Base-by-base conservation (phyloP, 2,113 vertebrate species). In the Notechis scutatus region DNA sequence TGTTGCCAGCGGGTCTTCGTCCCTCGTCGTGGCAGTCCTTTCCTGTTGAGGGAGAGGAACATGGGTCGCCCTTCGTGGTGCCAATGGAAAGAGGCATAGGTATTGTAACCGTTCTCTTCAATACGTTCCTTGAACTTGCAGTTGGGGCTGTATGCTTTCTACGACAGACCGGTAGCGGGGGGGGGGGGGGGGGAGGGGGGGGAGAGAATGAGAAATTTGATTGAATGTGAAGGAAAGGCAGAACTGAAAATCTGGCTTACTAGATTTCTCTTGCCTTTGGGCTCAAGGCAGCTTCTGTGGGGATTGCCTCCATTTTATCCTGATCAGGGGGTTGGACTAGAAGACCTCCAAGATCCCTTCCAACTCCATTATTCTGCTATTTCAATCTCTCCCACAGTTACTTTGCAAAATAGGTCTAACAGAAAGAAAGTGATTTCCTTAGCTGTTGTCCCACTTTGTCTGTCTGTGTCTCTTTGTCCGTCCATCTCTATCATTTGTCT, bases 101-200 rank as follows among this genome's bases (percentile, higher is more conserved):
- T 99, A 97, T 99, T 99, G 97, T 99, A 99, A 96, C 99, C 98
- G 0, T 99, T 99, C 96, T 99, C 99, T 94, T 99, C 98, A 0
- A 99, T 99, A 91, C 98, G 98, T 91, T 99, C 99, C 94, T 90
- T 98, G 95, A 99, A 99, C 95, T 98, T 98, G 97, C 99, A 99
- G 97, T 98, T 99, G 2, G 97, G 97, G 90, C 96, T 98, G 97
- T 98, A 99, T 95, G 98, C 98, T 96, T 98, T 97, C 98, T 99
- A 97, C 34, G 89, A 93, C 94, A 90, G 81, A 29, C 1, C 2
- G 29, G 90, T n/a, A n/a, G n/a, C n/a, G 69, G 87, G 64, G 4
- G 18, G 18, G 20, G 45, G 26, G 1, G 7, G 3, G 45, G 26
- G 1, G 34, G 24, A 12, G 23, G 26, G 15, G 2, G 34, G 23